Conservation (phyloP, 1,140 invertebrate genomes). For the Maniola jurtina region DNA sequence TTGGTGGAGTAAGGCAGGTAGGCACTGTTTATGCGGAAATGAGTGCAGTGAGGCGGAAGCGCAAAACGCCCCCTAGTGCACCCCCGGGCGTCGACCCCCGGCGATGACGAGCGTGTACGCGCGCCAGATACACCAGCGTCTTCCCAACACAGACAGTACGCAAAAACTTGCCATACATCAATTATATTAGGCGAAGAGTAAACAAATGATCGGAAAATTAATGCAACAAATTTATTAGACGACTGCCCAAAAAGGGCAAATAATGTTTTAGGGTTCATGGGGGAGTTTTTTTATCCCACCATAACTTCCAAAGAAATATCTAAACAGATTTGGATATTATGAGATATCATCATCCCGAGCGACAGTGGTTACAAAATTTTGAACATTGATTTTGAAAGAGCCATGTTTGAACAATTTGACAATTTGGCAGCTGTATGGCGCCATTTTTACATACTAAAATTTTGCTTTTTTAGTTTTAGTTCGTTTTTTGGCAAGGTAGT, state of each 20-base stretch:
- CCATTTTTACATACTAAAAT: too few relatives aligned
- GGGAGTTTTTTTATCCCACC: too few relatives aligned
- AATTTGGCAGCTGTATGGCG: too few relatives aligned
- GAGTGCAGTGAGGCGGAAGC: slow-evolving; percentile 74
- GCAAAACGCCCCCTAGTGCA: slow-evolving; percentile 56
- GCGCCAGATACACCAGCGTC: slow-evolving; percentile 40
- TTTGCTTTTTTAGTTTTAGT: too few relatives aligned
- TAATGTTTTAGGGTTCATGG: too few relatives aligned
- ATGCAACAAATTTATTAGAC: neutral
- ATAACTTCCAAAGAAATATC: too few relatives aligned
- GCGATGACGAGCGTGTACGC: slow-evolving; percentile 40
- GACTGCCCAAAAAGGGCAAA: neutral
- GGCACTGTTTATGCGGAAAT: slow-evolving; percentile 75
- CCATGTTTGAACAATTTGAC: too few relatives aligned
- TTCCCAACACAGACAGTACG: slow-evolving; percentile 43
- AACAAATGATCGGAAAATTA: slow-evolving; percentile 11
- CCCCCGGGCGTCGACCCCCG: slow-evolving; percentile 68
- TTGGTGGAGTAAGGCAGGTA: slow-evolving; percentile 58
- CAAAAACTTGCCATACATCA: slow-evolving; percentile 46
- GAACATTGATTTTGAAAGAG: too few relatives aligned
- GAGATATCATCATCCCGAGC: too few relatives aligned
- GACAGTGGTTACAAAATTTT: too few relatives aligned
- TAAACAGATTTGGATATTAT: too few relatives aligned
- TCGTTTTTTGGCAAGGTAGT: too few relatives aligned
- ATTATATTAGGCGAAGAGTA: slow-evolving; percentile 35